These are phyloP conservation scores for Strigamia crassipes DNA, from an alignment of 2,888 invertebrate genomes.

Conservation along the genomic window DNA sequence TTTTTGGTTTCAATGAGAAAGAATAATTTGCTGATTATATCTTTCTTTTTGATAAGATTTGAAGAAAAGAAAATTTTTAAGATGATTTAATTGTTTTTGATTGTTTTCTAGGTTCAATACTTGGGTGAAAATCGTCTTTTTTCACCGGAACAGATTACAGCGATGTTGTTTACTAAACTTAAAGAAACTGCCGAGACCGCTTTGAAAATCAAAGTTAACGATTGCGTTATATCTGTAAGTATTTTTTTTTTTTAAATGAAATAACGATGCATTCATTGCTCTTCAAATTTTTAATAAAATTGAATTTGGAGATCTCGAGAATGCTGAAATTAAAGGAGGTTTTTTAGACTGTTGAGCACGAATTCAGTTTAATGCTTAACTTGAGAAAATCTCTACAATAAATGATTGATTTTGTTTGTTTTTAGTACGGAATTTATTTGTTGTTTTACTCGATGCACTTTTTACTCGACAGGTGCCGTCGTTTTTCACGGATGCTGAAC, in stretches of 20 bases:
- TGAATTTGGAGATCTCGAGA: constrained; percentile 10
- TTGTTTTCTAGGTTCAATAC: constrained; percentile 71
- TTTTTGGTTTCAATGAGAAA: constrained; percentile 23
- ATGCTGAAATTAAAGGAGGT: constrained; percentile 27
- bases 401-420: not conserved
- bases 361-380: not conserved
- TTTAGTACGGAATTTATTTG: not conserved
- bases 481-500: constrained; percentile 92
- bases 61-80: not conserved
- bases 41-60: not conserved
- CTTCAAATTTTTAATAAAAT: not conserved
- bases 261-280: constrained; percentile 32
- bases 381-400: constrained; percentile 17
- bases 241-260: constrained; percentile 46
- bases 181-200: constrained; percentile 87
- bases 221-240: constrained; percentile 86
- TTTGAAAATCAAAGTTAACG: constrained; percentile 86
- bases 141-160: constrained; percentile 91
- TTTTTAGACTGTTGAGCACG: constrained; percentile 9
- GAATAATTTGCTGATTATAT: not conserved
- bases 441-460: not conserved
- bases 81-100: not conserved
- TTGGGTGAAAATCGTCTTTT: constrained; percentile 83
- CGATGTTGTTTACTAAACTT: constrained; percentile 95
- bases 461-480: constrained; percentile 69